Evolutionary conservation across 2,888 invertebrate genomes (phyloP).

Genomic region (Ischnus inquisitorius): DNA sequence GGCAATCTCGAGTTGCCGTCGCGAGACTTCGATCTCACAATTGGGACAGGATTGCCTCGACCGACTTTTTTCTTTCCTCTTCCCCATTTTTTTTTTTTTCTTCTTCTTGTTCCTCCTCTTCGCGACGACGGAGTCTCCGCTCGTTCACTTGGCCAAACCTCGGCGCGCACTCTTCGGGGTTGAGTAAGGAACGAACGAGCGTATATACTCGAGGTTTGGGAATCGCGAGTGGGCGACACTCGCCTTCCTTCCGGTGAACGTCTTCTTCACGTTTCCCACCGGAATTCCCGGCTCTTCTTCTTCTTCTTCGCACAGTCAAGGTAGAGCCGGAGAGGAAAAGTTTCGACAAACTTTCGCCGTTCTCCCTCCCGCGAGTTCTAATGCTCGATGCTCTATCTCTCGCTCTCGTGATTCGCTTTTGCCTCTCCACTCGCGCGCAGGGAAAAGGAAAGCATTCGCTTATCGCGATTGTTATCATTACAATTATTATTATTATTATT

Average conservation of each 20-base stretch:
- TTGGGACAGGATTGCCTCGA: conserved; percentile 59
- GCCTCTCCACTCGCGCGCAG: background rate
- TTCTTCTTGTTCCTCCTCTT: background rate
- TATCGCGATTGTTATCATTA: conserved; percentile 74
- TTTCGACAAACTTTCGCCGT: conserved; percentile 60
- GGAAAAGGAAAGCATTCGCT: conserved; percentile 70
- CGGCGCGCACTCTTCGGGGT: conserved; percentile 28
- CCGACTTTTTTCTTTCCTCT: conserved; percentile 46
- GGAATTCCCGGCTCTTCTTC: conserved; percentile 55
- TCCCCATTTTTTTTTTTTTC: conserved; percentile 28
- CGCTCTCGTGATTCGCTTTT: background rate
- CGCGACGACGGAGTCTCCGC: conserved; percentile 36
- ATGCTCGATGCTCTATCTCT: conserved; percentile 21
- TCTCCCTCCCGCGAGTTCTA: conserved; percentile 12
- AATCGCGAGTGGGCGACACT: conserved; percentile 41
- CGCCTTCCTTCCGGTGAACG: conserved; percentile 59
- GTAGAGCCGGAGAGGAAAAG: conserved; percentile 50
- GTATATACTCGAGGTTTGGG: conserved; percentile 40
- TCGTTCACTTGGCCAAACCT: conserved; percentile 56
- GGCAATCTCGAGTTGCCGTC: conserved; percentile 60
- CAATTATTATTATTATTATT: conserved; percentile 69
- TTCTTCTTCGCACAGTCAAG: conserved; percentile 34
- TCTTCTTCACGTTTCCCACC: conserved; percentile 54
- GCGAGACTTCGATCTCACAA: conserved; percentile 61
- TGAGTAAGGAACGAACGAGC: conserved; percentile 53